phyloP scores from a whole-genome alignment of 2,797 vertebrate genomes.

The Sus cebifrons region DNA sequence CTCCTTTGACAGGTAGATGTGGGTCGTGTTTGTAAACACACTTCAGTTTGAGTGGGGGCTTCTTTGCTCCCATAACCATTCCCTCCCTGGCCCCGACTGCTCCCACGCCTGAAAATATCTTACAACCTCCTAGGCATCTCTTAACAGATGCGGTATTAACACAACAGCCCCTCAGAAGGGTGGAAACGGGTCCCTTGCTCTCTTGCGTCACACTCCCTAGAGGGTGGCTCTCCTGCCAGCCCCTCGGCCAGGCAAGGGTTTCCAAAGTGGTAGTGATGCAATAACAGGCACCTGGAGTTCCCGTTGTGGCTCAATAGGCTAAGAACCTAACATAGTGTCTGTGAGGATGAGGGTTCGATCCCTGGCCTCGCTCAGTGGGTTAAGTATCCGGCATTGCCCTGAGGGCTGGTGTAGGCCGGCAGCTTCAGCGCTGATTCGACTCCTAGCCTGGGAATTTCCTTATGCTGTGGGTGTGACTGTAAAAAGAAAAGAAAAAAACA shows the following conservation, averaged over 20 bases:
- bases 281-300: neutral
- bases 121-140: neutral
- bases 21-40: neutral
- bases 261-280: neutral
- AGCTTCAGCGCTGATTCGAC: too few species aligned
- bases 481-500: too few species aligned
- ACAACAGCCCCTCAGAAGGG: rapidly evolving
- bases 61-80: neutral
- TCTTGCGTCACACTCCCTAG: neutral
- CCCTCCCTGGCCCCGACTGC: too few species aligned
- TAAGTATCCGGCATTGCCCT: too few species aligned
- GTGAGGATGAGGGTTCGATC: too few species aligned
- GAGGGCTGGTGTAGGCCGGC: too few species aligned
- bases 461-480: too few species aligned
- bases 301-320: too few species aligned
- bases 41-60: neutral
- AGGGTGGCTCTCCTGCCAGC: neutral
- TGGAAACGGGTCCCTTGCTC: neutral
- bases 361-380: too few species aligned
- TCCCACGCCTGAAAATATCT: neutral
- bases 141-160: neutral
- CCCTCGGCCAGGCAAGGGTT: neutral
- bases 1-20: neutral
- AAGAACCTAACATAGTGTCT: too few species aligned
- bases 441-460: too few species aligned